Evolutionary conservation across 1,140 invertebrate species (phyloP).

Genomic region (Heliconius hermathena): DNA sequence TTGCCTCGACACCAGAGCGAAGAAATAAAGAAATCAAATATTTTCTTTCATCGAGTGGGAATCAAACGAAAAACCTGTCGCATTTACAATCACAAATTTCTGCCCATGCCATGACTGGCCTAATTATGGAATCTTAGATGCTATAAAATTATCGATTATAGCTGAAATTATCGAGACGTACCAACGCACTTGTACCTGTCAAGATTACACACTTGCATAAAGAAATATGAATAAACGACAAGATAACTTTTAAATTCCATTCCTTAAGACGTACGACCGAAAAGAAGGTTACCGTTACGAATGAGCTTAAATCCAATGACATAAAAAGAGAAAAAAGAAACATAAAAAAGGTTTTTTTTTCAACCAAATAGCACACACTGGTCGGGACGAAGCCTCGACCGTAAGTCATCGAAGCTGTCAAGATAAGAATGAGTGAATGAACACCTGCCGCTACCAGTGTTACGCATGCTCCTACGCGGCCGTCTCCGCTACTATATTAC

Average conservation of each 20-base stretch:
- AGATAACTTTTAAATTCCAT: slow-evolving; percentile 68
- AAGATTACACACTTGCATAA: slow-evolving; percentile 61
- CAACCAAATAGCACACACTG: slow-evolving; percentile 71
- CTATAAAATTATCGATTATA: slow-evolving; percentile 10
- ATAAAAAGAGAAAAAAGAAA: slow-evolving; percentile 58
- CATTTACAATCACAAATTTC: too few species aligned
- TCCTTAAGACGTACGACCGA: slow-evolving; percentile 61
- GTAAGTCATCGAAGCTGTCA: slow-evolving; percentile 80
- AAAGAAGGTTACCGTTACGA: slow-evolving; percentile 77
- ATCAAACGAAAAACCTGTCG: too few species aligned
- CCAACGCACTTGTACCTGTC: slow-evolving; percentile 52
- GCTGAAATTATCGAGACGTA: background rate
- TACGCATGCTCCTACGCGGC: slow-evolving; percentile 73
- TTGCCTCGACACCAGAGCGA: background rate
- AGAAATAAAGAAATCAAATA: too few species aligned
- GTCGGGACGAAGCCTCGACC: slow-evolving; percentile 56
- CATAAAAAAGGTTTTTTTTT: slow-evolving; percentile 44
- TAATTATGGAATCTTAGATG: background rate
- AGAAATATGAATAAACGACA: slow-evolving; percentile 60
- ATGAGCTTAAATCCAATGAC: slow-evolving; percentile 71
- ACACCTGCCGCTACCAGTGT: slow-evolving; percentile 78
- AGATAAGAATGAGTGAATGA: slow-evolving; percentile 80
- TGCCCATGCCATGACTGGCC: too few species aligned
- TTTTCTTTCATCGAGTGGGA: too few species aligned
- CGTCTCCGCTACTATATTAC: slow-evolving; percentile 44